These are phyloP conservation scores for Melangyna quadrimaculata DNA, from an alignment of 2,888 invertebrate species.

Conservation along the genomic window DNA sequence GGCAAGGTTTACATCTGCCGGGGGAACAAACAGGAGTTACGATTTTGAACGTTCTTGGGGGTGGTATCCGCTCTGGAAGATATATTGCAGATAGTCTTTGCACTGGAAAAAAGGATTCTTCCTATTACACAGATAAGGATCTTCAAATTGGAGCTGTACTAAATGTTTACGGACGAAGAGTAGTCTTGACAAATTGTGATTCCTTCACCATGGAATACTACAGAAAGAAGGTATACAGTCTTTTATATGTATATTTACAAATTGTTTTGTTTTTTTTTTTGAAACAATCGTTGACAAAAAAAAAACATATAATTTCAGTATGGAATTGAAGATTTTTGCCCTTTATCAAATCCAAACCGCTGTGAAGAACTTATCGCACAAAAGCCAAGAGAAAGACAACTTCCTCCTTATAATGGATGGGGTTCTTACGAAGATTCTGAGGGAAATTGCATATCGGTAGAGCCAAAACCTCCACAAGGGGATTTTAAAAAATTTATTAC, in stretches of 20 bases:
- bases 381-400: conserved; percentile 74
- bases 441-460: conserved; percentile 90
- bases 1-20: conserved; percentile 78
- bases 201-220: conserved; percentile 93
- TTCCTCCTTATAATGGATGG: conserved; percentile 95
- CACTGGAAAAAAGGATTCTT: conserved; percentile 81
- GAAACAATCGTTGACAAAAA: too few relatives aligned
- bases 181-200: conserved; percentile 92
- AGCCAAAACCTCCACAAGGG: conserved; percentile 88
- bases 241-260: too few relatives aligned
- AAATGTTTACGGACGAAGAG: conserved; percentile 90
- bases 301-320: conserved; percentile 73
- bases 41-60: conserved; percentile 85
- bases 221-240: conserved; percentile 82
- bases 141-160: conserved; percentile 90
- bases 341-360: conserved; percentile 75
- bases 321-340: conserved; percentile 79
- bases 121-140: conserved; percentile 82
- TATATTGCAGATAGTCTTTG: conserved; percentile 84
- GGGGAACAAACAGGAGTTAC: conserved; percentile 82
- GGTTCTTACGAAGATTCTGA: conserved; percentile 95
- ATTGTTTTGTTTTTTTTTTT: neutral
- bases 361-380: conserved; percentile 73
- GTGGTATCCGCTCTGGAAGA: conserved; percentile 82
- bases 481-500: conserved; percentile 91